Evolutionary conservation across 2,797 vertebrate species (phyloP).

Genomic region (Perodicticus potto): DNA sequence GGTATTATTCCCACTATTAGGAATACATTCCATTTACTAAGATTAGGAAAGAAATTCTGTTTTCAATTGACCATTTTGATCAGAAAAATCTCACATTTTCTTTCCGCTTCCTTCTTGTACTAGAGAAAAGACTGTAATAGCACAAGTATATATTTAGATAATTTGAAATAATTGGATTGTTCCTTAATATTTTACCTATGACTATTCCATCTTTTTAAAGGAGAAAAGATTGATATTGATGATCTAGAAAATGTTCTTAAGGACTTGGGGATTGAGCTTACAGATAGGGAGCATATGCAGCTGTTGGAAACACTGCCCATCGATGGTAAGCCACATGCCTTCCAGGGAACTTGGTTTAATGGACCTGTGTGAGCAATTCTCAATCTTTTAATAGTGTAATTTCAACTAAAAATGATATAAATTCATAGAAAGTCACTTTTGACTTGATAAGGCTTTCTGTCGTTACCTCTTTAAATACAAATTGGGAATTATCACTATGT

Average conservation of each 20-base stretch:
- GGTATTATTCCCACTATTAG: not conserved
- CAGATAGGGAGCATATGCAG: constrained; percentile 45
- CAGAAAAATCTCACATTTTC: not conserved
- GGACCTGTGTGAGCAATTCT: not conserved
- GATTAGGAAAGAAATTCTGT: not conserved
- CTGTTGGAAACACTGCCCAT: constrained; percentile 57
- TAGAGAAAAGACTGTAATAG: not conserved
- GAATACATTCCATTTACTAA: not conserved
- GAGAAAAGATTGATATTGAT: constrained; percentile 58
- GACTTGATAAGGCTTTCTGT: not conserved
- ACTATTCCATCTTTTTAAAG: constrained; percentile 58
- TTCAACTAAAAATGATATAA: not conserved
- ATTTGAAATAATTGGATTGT: constrained; percentile 46
- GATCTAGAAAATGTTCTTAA: constrained; percentile 51
- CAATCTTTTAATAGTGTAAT: not conserved
- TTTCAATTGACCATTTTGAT: constrained; percentile 29
- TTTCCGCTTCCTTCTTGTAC: not conserved
- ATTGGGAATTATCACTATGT: not conserved
- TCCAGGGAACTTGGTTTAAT: not conserved
- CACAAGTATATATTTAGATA: not conserved
- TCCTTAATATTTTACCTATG: not conserved
- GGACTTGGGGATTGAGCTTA: constrained; percentile 68
- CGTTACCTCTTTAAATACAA: not conserved
- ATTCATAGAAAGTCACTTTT: not conserved
- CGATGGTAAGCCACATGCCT: constrained; percentile 41